Conservation (phyloP, 2,113 vertebrate species). For the Malurus elegans region DNA sequence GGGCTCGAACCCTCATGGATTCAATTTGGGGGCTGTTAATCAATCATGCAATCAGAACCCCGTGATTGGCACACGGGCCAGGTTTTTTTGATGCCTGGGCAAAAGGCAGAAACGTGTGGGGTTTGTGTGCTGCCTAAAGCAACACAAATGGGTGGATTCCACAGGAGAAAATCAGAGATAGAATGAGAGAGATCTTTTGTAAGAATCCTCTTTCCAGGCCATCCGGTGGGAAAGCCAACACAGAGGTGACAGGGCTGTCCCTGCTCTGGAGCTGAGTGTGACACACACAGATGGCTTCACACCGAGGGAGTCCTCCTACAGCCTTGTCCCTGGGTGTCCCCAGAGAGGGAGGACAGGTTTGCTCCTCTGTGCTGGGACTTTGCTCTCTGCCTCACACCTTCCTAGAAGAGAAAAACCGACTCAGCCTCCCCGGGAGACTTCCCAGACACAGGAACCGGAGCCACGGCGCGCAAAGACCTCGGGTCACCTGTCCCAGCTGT, state of each 20-base stretch:
- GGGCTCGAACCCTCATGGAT: background rate
- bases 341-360: background rate
- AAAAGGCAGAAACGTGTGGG: background rate
- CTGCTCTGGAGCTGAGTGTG: background rate
- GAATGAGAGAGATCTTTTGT: background rate
- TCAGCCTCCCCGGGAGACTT: background rate
- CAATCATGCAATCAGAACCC: slow-evolving; percentile 9
- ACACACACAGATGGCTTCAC: background rate
- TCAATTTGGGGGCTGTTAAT: slow-evolving; percentile 22
- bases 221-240: background rate
- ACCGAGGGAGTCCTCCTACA: background rate
- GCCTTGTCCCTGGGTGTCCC: background rate
- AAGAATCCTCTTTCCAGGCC: background rate
- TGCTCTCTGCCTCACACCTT: fast-evolving
- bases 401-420: background rate
- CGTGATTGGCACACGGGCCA: background rate
- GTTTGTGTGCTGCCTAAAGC: background rate
- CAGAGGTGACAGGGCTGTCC: fast-evolving
- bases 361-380: background rate
- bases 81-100: background rate
- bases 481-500: background rate
- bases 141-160: background rate
- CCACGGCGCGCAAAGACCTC: fast-evolving
- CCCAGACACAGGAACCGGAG: fast-evolving
- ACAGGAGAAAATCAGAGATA: background rate